These are phyloP conservation scores for Danionella cerebrum DNA, from an alignment of 2,113 vertebrate species.

Conservation along the genomic window DNA sequence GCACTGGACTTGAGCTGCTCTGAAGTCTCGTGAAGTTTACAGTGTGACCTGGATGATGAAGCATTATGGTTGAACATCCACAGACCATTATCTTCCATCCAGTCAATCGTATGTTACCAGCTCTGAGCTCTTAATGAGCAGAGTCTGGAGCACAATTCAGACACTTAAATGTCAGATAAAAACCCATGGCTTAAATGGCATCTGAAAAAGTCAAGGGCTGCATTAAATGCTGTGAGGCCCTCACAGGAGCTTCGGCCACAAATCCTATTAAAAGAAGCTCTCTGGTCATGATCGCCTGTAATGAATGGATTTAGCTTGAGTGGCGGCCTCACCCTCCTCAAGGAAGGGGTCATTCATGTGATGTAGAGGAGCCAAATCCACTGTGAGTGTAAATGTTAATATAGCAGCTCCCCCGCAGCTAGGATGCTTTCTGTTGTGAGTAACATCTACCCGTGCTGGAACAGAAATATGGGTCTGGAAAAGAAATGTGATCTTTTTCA, in stretches of 20 bases:
- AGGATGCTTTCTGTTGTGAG: not conserved
- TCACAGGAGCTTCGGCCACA: not conserved
- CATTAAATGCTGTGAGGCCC: not conserved
- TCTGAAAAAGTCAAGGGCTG: slow-evolving; percentile 7
- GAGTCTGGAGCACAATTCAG: slow-evolving; percentile 36
- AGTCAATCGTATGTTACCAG: too few species aligned
- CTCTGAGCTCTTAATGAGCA: not conserved
- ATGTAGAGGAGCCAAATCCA: slow-evolving; percentile 4
- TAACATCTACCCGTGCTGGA: too few species aligned
- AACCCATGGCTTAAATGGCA: not conserved
- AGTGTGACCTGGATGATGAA: not conserved
- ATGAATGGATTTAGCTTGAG: slow-evolving; percentile 7
- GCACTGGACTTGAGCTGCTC: too few species aligned
- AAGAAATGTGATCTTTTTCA: too few species aligned
- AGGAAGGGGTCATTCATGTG: slow-evolving; percentile 6
- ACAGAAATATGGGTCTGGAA: too few species aligned
- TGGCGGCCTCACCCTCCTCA: not conserved
- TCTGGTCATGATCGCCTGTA: not conserved
- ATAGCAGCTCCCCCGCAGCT: not conserved
- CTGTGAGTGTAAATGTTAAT: not conserved
- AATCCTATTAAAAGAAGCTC: slow-evolving; percentile 6
- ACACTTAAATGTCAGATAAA: slow-evolving; percentile 12
- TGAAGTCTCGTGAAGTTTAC: too few species aligned
- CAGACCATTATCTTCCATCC: too few species aligned
- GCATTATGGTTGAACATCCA: not conserved